Conservation (phyloP, 1,140 invertebrate genomes). For the Centruroides vittatus region DNA sequence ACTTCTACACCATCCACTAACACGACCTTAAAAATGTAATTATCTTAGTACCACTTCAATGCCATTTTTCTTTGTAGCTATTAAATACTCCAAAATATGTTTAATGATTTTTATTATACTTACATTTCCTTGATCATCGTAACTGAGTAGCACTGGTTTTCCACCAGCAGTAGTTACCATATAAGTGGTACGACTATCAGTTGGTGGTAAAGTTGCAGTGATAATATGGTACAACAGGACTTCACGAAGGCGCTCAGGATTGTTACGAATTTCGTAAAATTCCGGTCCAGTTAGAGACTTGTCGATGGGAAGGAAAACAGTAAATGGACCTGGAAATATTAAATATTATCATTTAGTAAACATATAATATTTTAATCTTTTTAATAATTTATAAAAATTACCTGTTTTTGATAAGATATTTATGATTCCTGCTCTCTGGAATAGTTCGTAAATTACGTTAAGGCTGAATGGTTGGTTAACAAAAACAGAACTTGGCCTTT, state of each 20-base stretch:
- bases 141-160: too few relatives aligned
- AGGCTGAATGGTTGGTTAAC: constrained; percentile 6
- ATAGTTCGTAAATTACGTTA: constrained; percentile 6
- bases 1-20: constrained; percentile 27
- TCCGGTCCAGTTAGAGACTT: constrained; percentile 24
- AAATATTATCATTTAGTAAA: too few relatives aligned
- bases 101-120: too few relatives aligned
- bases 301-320: constrained; percentile 30
- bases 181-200: too few relatives aligned
- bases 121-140: too few relatives aligned
- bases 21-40: constrained; percentile 19
- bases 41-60: too few relatives aligned
- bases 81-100: too few relatives aligned
- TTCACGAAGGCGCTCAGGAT: constrained; percentile 20
- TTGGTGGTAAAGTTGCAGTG: background rate
- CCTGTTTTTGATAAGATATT: constrained; percentile 10
- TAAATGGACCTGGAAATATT: constrained; percentile 20
- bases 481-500: too few relatives aligned
- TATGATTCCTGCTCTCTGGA: constrained; percentile 11
- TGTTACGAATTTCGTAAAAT: constrained; percentile 18
- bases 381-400: background rate
- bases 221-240: constrained; percentile 29
- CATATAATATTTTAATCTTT: too few relatives aligned
- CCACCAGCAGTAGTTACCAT: too few relatives aligned
- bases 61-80: too few relatives aligned